Base-by-base conservation (phyloP, 2,888 invertebrate genomes). In the Merodon equestris region DNA sequence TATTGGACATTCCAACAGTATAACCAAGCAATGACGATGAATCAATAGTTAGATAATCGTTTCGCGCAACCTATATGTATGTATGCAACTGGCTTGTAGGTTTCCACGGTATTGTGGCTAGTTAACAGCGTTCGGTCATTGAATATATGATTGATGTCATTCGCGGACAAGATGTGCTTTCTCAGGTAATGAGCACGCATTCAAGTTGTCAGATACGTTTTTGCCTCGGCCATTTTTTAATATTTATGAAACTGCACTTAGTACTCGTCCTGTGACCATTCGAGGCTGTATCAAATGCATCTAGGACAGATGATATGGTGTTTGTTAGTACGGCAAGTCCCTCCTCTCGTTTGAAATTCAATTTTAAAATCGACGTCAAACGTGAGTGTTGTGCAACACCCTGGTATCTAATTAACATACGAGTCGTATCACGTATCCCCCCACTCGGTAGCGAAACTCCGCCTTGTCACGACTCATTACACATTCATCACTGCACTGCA, bases 401-500 rank as follows among this genome's bases (percentile, higher is more conserved):
- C 58, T 44, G 72, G 66, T 47, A 47, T 68, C 67, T 51, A 19
- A 79, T 79, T 79, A 79, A 79, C 79, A 79, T 79, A 79, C 27
- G 27, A 27, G 27, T 7, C 3, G 3, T 7, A 2, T 2, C 7
- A 27, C 7, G 27, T 27, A 27, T 27, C 27, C 66, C 27, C 66
- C 66, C 58, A 63, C 67, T 77, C 47, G 40, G 18, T 12, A 17
- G 27, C 18, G 15, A 68, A 50, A 74, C 79, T 74, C 79, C 79
- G 74, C 79, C 79, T 79, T 64, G 68, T 70, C 64, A 70, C 74
- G 54, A 54, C 17, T 74, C 74, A 79, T 79, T 79, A 74, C 64
- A 68, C 68, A 79, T 79, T 74, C 79, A 74, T 79, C 79, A 79
- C 54, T 54, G 58, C 18, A 44, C 44, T 14, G 27, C 42, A 42